phyloP scores from a whole-genome alignment of 2,888 invertebrate genomes.

The Callyntrura guangdongensis region DNA sequence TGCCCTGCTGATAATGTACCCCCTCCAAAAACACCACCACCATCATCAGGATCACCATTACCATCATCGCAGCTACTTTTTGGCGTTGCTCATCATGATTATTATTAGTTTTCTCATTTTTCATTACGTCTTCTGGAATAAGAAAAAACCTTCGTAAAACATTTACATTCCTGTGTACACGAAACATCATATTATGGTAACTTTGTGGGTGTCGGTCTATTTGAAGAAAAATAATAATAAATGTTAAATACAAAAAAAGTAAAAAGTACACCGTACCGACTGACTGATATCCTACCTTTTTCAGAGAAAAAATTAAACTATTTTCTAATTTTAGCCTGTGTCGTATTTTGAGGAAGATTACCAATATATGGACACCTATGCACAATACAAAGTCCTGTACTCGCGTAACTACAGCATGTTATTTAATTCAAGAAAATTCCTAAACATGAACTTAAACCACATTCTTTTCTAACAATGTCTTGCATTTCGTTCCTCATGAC shows the following conservation, averaged over 20 bases:
- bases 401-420: background rate
- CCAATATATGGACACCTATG: too few relatives aligned
- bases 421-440: constrained; percentile 38
- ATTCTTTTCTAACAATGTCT: constrained; percentile 10
- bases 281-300: background rate
- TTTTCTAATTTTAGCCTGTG: constrained; percentile 42
- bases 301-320: constrained; percentile 23
- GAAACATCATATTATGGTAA: background rate
- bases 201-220: constrained; percentile 51
- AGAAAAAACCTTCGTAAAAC: constrained; percentile 11
- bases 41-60: constrained; percentile 4
- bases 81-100: constrained; percentile 60
- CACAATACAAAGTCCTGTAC: background rate
- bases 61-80: constrained; percentile 44
- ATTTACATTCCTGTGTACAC: constrained; percentile 41
- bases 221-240: constrained; percentile 55
- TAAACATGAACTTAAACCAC: background rate
- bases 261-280: constrained; percentile 41
- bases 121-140: constrained; percentile 57
- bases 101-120: constrained; percentile 74
- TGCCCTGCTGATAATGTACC: constrained; percentile 15
- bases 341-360: too few relatives aligned
- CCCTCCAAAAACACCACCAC: background rate
- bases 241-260: constrained; percentile 36
- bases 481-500: background rate